Evolutionary conservation across 35 echinoderm and acorn worm species (phyloP).

Genomic region (Strongylocentrotus purpuratus): DNA sequence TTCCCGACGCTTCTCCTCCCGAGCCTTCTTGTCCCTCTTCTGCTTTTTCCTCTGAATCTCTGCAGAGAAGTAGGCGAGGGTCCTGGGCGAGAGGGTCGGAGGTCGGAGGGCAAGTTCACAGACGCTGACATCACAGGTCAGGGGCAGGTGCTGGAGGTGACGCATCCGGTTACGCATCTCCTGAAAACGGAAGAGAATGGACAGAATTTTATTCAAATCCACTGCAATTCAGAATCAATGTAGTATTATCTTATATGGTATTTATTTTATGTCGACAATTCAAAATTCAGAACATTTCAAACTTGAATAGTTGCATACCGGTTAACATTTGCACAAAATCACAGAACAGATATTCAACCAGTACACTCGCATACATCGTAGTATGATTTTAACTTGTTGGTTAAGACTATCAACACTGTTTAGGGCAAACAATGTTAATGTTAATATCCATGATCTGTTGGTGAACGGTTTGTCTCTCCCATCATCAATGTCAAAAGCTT

Average conservation of each 20-base stretch:
- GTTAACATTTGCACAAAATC: no score
- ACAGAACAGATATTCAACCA: no score
- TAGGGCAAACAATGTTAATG: no score
- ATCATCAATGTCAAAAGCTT: no score
- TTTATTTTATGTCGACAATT: background rate
- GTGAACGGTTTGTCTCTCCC: no score
- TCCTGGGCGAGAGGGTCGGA: conserved; percentile 78
- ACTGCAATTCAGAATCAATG: background rate
- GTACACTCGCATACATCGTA: no score
- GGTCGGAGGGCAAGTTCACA: conserved; percentile 94
- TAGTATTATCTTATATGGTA: background rate
- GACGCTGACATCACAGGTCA: conserved; percentile 87
- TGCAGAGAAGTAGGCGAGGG: conserved; percentile 71
- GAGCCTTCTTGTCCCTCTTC: conserved; percentile 72
- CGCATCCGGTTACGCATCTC: conserved; percentile 77
- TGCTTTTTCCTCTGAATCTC: conserved; percentile 85
- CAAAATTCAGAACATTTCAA: background rate
- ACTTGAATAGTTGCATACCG: no score
- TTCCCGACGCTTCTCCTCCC: conserved; percentile 81
- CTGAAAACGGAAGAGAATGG: conserved; percentile 40
- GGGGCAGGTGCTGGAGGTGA: conserved; percentile 81
- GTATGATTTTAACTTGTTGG: no score
- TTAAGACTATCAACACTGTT: no score
- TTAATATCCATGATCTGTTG: no score
- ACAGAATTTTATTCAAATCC: background rate